Conservation (phyloP, 1,140 invertebrate genomes). For the Chymomyza costata region DNA sequence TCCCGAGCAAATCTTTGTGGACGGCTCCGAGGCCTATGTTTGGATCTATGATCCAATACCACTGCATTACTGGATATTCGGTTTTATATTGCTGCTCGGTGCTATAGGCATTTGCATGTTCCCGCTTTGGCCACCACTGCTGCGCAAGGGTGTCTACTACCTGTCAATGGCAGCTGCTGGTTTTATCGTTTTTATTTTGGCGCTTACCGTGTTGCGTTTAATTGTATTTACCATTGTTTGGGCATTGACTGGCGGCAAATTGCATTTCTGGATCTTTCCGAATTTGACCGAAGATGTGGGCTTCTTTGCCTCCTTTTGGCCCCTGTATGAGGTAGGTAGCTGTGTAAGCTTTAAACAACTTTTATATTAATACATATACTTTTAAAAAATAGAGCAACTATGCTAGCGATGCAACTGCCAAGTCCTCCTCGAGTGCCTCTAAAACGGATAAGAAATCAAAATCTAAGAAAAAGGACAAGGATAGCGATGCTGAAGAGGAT, state of each 20-base stretch:
- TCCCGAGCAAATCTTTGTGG: constrained; percentile 94
- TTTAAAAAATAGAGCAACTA: constrained; percentile 55
- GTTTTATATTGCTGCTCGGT: constrained; percentile 91
- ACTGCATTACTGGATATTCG: constrained; percentile 96
- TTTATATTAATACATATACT: constrained; percentile 5
- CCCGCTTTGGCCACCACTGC: constrained; percentile 96
- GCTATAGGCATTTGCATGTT: constrained; percentile 98
- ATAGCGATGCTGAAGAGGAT: constrained; percentile 79
- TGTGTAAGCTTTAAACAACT: not conserved
- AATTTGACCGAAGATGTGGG: constrained; percentile 99
- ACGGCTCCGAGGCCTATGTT: constrained; percentile 96
- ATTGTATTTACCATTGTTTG: constrained; percentile 95
- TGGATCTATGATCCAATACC: constrained; percentile 99
- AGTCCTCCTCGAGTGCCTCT: constrained; percentile 14
- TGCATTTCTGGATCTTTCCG: constrained; percentile 97
- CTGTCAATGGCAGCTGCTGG: constrained; percentile 94
- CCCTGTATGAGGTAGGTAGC: constrained; percentile 89
- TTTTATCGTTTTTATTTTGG: constrained; percentile 95
- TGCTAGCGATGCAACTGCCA: constrained; percentile 27
- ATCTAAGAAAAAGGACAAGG: constrained; percentile 85
- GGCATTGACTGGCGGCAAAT: constrained; percentile 90
- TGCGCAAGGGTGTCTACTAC: constrained; percentile 97
- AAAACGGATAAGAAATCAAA: constrained; percentile 80
- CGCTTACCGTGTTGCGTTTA: constrained; percentile 89
- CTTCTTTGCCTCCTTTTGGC: constrained; percentile 99